Base-by-base conservation (phyloP, 2,113 vertebrate genomes). In the Thunnus maccoyii region DNA sequence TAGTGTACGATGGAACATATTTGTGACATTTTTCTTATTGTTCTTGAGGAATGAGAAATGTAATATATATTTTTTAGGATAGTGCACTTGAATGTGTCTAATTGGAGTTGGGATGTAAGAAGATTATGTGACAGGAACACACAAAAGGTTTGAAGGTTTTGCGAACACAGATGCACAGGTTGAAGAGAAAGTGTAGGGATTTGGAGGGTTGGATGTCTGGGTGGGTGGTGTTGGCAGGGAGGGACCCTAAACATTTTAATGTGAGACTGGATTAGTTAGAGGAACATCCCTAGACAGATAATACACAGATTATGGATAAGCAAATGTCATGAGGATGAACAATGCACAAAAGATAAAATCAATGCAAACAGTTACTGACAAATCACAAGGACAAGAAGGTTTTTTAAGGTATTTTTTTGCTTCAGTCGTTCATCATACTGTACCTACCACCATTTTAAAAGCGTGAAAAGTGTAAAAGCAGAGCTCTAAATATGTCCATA, bases 261-360 rank as follows among this genome's bases (percentile, higher is more conserved):
- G 17, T 58, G 55, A 70, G 1, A 36, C n/a, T 36, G 51, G 72
- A 84, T 92, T 84, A 75, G 58, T 61, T 11, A 27, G 27, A 63
- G 63, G 36, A 47, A 52, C 62, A 84, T 71, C 74, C 56, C 44
- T 72, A 55, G 72, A 85, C 48, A 76, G 68, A 88, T 69, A 78
- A 85, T 78, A 74, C 76, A 86, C 58, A 84, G 78, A 85, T 82
- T 81, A 91, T 51, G 46, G 54, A 71, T 76, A n/a, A 71, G 32
- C 55, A 82, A 83, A 77, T 52, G 46, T 65, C 60, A 76, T 16
- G 18, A 32, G 62, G 30, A 76, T 51, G 64, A 76, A 82, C 77
- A 83, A 72, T 69, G 41, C 18, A 57, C 62, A 73, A 44, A 61
- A 74, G 32, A 69, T 65, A 55, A 52, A 48, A 27, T 47, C 18